Evolutionary conservation across 1,140 invertebrate species (phyloP), one percentile per base, ranked within the genome.

Genomic region (Sminthurides bifidus): DNA sequence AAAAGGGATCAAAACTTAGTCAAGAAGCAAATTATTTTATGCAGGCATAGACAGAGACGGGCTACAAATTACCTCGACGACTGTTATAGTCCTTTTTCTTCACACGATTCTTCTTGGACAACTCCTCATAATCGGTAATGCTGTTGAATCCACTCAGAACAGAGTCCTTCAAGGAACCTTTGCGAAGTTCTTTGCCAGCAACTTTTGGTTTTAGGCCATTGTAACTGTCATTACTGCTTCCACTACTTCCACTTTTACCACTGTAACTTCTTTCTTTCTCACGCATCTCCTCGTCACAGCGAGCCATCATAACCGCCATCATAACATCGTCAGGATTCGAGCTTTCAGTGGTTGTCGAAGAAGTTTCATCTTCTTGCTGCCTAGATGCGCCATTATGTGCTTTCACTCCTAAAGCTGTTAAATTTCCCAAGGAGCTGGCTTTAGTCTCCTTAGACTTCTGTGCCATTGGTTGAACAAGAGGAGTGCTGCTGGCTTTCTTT

Each of bases 311-410:
- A 72, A 67, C 72, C 71, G 37, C 60, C 55, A 61, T 59, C 58
- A 30, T 31, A 50, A 64, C 49, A 54, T 75, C 74, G 55, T 82
- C 80, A 19, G 78, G 73, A 56, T 74, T 71, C 3, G 79, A 81
- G 60, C 80, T 81, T 65, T 84, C 82, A 12, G 82, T 83, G 5
- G 81, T 84, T 0, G 81, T 83, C 1, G 82, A 83, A 12, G 81
- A 83, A 2, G 79, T 79, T 61, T 84, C 82, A n/a, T n/a, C n/a
- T n/a, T n/a, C n/a, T n/a, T n/a, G n/a, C n/a, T n/a, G n/a, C n/a
- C n/a, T n/a, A n/a, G n/a, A n/a, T n/a, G n/a, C n/a, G n/a, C n/a
- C n/a, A n/a, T n/a, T n/a, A n/a, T n/a, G n/a, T n/a, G n/a, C n/a
- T n/a, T n/a, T n/a, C n/a, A n/a, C n/a, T n/a, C n/a, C n/a, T n/a